Conservation (phyloP, 2,888 invertebrate genomes). For the Tetanocera ferruginea region DNA sequence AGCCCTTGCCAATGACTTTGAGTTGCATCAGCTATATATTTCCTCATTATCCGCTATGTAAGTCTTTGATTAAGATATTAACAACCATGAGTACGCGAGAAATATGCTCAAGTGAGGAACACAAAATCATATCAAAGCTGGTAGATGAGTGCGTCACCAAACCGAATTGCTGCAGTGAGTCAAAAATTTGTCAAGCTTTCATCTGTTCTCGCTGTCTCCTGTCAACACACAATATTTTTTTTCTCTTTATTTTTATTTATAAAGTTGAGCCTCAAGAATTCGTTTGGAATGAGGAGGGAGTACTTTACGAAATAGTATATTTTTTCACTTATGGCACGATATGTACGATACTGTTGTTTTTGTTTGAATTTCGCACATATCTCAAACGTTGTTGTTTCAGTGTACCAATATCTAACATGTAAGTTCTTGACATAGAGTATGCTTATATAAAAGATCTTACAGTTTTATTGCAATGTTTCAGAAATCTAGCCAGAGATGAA, state of each 20-base stretch:
- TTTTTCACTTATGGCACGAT: neutral
- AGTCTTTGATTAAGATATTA: conserved; percentile 48
- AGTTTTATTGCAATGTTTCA: too few relatives aligned
- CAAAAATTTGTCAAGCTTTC: too few relatives aligned
- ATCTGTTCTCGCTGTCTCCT: too few relatives aligned
- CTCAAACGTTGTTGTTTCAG: too few relatives aligned
- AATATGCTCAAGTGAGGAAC: conserved; percentile 45
- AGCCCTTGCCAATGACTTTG: neutral
- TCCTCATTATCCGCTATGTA: conserved; percentile 46
- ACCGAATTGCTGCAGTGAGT: conserved; percentile 57
- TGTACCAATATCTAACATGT: too few relatives aligned
- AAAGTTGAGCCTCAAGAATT: conserved; percentile 37
- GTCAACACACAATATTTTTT: too few relatives aligned
- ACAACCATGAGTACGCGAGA: conserved; percentile 36
- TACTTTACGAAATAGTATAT: conserved; percentile 26
- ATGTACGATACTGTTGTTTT: neutral
- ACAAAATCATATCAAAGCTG: conserved; percentile 39
- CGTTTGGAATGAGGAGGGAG: conserved; percentile 18
- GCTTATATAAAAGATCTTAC: too few relatives aligned
- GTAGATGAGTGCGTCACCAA: conserved; percentile 44
- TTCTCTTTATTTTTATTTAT: neutral
- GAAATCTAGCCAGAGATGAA: too few relatives aligned
- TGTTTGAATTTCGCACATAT: neutral
- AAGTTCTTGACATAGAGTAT: too few relatives aligned
- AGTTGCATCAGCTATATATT: conserved; percentile 25